A percentile compares a stretch with the other conserved stretches of the same genome.
phyloP scores from a whole-genome alignment of 2,797 vertebrate genomes.

The Forpus xanthops region DNA sequence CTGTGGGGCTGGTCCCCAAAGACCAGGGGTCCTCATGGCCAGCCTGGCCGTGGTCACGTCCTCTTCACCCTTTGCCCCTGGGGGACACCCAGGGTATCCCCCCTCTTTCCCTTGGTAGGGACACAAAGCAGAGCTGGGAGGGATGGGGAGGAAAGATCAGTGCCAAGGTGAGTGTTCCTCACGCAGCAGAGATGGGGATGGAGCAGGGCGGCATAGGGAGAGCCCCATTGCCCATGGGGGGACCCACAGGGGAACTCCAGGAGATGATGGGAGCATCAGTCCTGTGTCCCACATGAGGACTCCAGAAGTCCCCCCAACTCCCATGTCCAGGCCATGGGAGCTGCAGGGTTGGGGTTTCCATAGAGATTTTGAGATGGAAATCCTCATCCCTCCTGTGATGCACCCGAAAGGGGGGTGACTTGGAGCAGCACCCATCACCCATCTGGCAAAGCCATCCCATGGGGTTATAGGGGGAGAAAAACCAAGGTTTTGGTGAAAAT shows the following conservation, averaged over 20 bases:
- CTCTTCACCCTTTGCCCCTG: neutral
- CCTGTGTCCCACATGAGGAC: neutral
- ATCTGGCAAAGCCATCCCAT: neutral
- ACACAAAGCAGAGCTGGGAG: fast-evolving
- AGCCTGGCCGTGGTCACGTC: neutral
- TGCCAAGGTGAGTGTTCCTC: fast-evolving
- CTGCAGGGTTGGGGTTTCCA: neutral
- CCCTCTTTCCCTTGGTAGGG: neutral
- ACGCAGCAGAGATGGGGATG: neutral
- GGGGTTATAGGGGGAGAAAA: neutral
- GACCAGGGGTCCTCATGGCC: neutral
- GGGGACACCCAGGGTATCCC: neutral
- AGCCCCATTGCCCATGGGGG: neutral
- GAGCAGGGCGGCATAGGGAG: neutral
- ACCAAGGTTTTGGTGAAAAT: fast-evolving
- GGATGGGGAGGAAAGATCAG: neutral
- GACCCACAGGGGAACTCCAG: neutral
- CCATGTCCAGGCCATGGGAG: fast-evolving
- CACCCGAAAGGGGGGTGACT: fast-evolving
- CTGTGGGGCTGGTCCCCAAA: neutral
- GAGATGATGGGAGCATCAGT: neutral
- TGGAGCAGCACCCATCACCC: neutral
- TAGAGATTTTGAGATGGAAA: fast-evolving
- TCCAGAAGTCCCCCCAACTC: neutral
- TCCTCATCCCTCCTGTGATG: neutral